These are phyloP conservation scores for Rhabdomys dilectus DNA, from an alignment of 2,113 vertebrate species.

Conservation along the genomic window DNA sequence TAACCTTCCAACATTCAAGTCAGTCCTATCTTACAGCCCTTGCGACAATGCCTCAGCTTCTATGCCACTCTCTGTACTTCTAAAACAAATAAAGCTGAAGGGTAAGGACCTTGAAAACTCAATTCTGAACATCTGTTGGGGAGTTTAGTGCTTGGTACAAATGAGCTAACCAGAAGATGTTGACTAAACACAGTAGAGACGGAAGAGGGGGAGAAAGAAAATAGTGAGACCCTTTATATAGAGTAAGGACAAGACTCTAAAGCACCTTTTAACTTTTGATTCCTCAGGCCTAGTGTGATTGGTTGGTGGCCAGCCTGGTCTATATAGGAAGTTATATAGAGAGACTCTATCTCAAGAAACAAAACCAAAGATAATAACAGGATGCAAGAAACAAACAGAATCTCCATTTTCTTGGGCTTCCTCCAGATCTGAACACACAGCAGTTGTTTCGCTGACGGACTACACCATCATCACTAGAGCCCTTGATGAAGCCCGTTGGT, in stretches of 20 bases:
- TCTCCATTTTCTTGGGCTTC: not conserved
- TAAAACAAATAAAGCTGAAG: not conserved
- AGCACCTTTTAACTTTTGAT: not conserved
- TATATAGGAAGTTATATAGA: not conserved
- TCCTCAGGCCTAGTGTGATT: not conserved
- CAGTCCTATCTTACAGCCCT: not conserved
- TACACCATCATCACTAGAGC: not conserved
- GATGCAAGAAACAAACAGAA: not conserved
- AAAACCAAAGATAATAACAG: not conserved
- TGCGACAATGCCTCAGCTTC: not conserved
- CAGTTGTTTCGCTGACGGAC: not conserved
- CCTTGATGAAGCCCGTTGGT: not conserved
- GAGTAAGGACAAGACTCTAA: not conserved
- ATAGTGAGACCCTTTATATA: not conserved
- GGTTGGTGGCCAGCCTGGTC: not conserved
- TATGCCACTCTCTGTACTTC: not conserved
- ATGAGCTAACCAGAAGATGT: not conserved
- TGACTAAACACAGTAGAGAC: not conserved
- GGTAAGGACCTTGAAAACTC: not conserved
- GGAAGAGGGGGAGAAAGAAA: not conserved
- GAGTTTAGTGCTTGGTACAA: not conserved
- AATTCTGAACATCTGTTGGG: not conserved
- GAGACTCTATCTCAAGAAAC: not conserved
- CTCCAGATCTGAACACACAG: not conserved
- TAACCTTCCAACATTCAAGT: not conserved